Evolutionary conservation across 2,888 invertebrate species (phyloP), one percentile per base, ranked within the genome.

Genomic region (Caenorhabditis macrosperma): DNA sequence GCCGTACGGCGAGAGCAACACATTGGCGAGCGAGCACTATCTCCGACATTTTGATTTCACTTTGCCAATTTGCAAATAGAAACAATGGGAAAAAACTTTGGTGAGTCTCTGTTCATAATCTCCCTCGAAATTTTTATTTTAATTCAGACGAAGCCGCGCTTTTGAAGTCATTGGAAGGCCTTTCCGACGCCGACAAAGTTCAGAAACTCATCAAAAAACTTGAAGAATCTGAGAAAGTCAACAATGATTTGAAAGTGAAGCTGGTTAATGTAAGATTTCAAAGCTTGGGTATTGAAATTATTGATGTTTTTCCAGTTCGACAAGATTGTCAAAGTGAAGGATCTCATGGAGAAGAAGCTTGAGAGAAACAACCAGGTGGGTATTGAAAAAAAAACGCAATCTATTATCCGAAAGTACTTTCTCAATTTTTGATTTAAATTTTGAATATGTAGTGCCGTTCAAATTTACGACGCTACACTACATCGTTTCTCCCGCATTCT

Each of bases 281-380:
- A 26, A 50, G 28, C 3, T 44, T 41, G 15, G 12, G 24, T 22
- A 15, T 28, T 52, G 33, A 0, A 17, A 24, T 59, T 30, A n/a
- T 20, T 26, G 26, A 38, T 50, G 38, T n/a, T n/a, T n/a, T n/a
- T n/a, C n/a, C 55, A 86, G 84, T 46, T 60, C 3, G 85, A 86
- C 33, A 81, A 68, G 24, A 44, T 82, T 2, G 78, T 79, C 52
- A 86, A 85, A 57, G 67, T 69, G n/a, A 77, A 75, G 54, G 76
- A 75, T 24, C 60, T 61, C 41, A 55, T 71, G 48, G 85, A 86
- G 69, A 83, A 83, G 69, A 86, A 86, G 52, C 38, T 79, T 38
- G 84, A 86, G 38, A 78, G 71, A 46, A 64, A 78, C 17, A 84
- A 86, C 57, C 81, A 82, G 66, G 78, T 83, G 17, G 54, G 46